Conservation (phyloP, 2,888 invertebrate species). For the Ormyrus thymus region DNA sequence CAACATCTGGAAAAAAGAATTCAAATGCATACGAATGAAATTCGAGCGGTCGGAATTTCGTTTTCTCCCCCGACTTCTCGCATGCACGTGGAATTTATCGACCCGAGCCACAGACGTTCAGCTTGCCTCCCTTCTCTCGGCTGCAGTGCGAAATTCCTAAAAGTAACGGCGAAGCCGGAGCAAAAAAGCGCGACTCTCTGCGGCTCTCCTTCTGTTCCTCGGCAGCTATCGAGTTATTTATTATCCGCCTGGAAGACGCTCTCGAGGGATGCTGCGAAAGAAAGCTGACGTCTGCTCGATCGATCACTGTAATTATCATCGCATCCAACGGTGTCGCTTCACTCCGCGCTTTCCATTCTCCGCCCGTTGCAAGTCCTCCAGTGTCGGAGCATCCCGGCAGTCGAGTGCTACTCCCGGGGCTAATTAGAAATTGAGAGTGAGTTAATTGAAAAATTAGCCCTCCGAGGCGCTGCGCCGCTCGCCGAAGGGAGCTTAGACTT, state of each 20-base stretch:
- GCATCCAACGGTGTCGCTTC: not conserved
- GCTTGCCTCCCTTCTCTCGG: not conserved
- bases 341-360: too few relatives aligned
- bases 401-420: too few relatives aligned
- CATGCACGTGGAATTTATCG: slow-evolving; percentile 5
- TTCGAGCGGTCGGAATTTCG: slow-evolving; percentile 21
- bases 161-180: slow-evolving; percentile 8
- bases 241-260: not conserved
- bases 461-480: not conserved
- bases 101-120: not conserved
- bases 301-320: slow-evolving; percentile 14
- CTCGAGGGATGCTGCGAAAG: slow-evolving; percentile 12
- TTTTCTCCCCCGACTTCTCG: slow-evolving; percentile 9
- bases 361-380: too few relatives aligned
- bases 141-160: slow-evolving; percentile 20
- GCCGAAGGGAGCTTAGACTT: too few relatives aligned
- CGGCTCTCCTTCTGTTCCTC: not conserved
- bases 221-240: slow-evolving; percentile 15
- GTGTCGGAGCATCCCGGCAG: too few relatives aligned
- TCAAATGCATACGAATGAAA: not conserved
- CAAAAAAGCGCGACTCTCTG: not conserved
- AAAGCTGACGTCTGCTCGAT: not conserved
- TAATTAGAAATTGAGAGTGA: slow-evolving; percentile 24
- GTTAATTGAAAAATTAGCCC: slow-evolving; percentile 41
- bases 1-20: too few relatives aligned